Conservation (phyloP, 1,140 invertebrate species). For the Pogonomyrmex californicus region DNA sequence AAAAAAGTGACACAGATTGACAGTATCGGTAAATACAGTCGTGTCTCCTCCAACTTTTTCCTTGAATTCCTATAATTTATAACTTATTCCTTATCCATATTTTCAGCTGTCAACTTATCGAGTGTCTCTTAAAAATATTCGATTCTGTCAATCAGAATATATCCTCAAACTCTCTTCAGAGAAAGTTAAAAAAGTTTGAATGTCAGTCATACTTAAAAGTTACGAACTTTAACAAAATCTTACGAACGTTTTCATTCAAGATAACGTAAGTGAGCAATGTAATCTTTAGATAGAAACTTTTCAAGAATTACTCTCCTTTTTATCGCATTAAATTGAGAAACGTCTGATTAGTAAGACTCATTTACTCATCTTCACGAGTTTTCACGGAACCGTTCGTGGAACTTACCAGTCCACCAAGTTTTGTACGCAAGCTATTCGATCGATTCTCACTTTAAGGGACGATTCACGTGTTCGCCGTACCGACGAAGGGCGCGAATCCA, state of each 20-base stretch:
- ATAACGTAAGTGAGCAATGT: constrained; percentile 1
- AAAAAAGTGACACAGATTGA: constrained; percentile 37
- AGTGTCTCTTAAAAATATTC: constrained; percentile 27
- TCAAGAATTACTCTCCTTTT: constrained; percentile 72
- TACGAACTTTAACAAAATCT: constrained; percentile 26
- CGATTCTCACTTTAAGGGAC: constrained; percentile 70
- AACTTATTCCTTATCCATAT: background rate
- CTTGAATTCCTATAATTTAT: background rate
- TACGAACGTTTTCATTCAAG: constrained; percentile 32
- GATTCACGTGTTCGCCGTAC: constrained; percentile 72
- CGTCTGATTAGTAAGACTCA: constrained; percentile 27
- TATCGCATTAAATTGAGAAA: constrained; percentile 25
- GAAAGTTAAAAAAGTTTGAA: background rate
- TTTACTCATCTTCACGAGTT: constrained; percentile 30
- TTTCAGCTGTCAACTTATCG: background rate
- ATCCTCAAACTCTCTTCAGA: background rate
- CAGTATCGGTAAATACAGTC: background rate
- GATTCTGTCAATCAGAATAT: constrained; percentile 15
- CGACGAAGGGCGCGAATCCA: constrained; percentile 71
- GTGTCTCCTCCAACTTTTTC: background rate
- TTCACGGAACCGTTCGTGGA: constrained; percentile 16
- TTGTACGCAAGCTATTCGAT: constrained; percentile 62
- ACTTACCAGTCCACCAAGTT: constrained; percentile 72
- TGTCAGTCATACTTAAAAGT: constrained; percentile 15
- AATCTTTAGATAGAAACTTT: constrained; percentile 37